Conservation (phyloP, 2,888 invertebrate genomes). For the Aphrophora alni region DNA sequence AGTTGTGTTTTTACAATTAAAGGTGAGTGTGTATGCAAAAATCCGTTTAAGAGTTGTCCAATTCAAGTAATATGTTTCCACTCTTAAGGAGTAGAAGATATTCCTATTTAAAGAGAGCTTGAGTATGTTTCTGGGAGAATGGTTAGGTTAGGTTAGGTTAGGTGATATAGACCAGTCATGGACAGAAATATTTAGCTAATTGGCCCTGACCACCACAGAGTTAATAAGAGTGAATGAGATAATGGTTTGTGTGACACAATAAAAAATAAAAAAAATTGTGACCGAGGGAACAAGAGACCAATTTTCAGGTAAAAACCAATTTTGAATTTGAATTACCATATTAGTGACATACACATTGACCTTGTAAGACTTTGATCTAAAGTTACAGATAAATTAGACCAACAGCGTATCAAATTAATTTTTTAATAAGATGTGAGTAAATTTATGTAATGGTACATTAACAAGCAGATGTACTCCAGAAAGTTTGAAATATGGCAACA, state of each 20-base stretch:
- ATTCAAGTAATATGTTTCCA: too few relatives aligned
- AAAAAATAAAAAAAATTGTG: constrained; percentile 53
- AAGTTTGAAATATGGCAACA: constrained; percentile 23
- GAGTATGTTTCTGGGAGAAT: too few relatives aligned
- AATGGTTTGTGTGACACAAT: constrained; percentile 26
- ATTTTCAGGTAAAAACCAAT: constrained; percentile 19
- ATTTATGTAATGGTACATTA: not conserved
- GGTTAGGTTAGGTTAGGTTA: too few relatives aligned
- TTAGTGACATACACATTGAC: too few relatives aligned
- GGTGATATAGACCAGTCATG: constrained; percentile 1
- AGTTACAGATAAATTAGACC: too few relatives aligned
- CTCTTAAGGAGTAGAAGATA: too few relatives aligned
- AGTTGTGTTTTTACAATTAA: not conserved
- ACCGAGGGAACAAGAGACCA: constrained; percentile 50
- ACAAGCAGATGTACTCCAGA: constrained; percentile 21
- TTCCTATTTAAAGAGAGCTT: too few relatives aligned
- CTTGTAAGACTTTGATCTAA: too few relatives aligned
- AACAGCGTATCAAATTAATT: too few relatives aligned
- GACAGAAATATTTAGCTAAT: constrained; percentile 38
- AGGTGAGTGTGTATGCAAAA: too few relatives aligned
- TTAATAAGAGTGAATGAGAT: not conserved
- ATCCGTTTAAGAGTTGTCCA: not conserved
- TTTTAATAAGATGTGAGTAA: too few relatives aligned
- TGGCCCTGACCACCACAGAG: constrained; percentile 47
- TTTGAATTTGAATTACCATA: not conserved